Conservation (phyloP, 2,113 vertebrate species). For the Sialia sialis region DNA sequence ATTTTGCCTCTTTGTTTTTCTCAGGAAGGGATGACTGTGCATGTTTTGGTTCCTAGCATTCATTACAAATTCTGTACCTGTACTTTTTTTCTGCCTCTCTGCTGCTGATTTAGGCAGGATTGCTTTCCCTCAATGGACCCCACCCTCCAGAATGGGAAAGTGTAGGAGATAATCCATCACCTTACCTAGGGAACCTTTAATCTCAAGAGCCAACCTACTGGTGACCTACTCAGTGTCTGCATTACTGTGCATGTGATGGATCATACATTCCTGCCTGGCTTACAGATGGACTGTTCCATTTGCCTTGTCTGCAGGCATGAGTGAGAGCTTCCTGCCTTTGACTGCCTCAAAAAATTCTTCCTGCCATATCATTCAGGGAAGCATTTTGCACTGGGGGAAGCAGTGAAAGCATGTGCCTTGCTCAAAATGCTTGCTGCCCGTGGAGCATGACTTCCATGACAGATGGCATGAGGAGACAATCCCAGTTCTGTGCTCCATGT, state of each 20-base stretch:
- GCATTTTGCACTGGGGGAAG: neutral
- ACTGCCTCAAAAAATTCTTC: neutral
- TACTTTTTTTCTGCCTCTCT: neutral
- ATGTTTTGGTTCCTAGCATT: neutral
- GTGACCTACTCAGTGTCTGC: neutral
- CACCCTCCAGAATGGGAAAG: neutral
- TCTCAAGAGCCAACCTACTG: neutral
- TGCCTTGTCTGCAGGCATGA: neutral
- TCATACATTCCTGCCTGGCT: neutral
- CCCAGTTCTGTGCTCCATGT: neutral
- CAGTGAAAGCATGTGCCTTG: neutral
- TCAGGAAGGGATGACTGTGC: neutral
- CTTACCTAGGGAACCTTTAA: neutral
- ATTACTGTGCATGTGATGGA: neutral
- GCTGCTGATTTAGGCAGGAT: neutral
- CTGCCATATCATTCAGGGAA: neutral
- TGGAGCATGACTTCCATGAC: neutral
- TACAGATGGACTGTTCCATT: neutral
- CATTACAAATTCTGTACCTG: neutral
- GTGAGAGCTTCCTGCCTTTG: neutral
- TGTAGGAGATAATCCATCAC: neutral
- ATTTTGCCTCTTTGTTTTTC: neutral
- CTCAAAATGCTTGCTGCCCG: neutral
- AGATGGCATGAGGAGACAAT: neutral
- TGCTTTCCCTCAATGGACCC: neutral